Percentiles rank a stretch among this genome's conserved stretches.
Conservation (phyloP, 2,888 invertebrate genomes). For the Prosopocoilus inquinatus region DNA sequence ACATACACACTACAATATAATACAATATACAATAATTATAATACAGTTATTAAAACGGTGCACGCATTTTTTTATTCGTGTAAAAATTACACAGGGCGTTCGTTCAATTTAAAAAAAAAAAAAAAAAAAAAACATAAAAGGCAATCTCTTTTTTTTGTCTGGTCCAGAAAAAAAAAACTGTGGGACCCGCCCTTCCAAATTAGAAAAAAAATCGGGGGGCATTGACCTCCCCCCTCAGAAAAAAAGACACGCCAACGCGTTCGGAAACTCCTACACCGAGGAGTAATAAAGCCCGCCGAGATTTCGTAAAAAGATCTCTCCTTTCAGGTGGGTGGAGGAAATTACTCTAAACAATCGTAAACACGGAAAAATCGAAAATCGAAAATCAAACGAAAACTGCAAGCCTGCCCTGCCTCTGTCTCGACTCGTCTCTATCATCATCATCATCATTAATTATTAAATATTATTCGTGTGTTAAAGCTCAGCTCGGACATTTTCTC, state of each 20-base stretch:
- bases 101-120: constrained; percentile 21
- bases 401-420: background rate
- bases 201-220: constrained; percentile 30
- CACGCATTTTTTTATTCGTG: constrained; percentile 16
- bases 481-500: constrained; percentile 14
- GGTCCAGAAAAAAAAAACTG: background rate
- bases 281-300: constrained; percentile 34
- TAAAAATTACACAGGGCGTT: constrained; percentile 17
- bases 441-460: too few species aligned
- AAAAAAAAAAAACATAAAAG: constrained; percentile 18
- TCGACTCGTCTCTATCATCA: too few species aligned
- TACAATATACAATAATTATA: constrained; percentile 11
- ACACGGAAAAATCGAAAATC: too few species aligned
- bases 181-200: background rate
- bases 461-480: constrained; percentile 5
- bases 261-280: constrained; percentile 38
- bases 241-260: constrained; percentile 44
- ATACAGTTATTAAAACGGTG: constrained; percentile 10
- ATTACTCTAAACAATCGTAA: constrained; percentile 8
- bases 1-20: constrained; percentile 5
- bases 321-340: constrained; percentile 17
- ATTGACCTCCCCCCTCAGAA: constrained; percentile 45
- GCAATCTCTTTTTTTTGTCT: background rate
- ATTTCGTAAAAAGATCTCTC: constrained; percentile 38
- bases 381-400: background rate